Evolutionary conservation across 2,113 vertebrate species (phyloP), one percentile per base, ranked within the genome.

Genomic region (Vireo altiloquus): DNA sequence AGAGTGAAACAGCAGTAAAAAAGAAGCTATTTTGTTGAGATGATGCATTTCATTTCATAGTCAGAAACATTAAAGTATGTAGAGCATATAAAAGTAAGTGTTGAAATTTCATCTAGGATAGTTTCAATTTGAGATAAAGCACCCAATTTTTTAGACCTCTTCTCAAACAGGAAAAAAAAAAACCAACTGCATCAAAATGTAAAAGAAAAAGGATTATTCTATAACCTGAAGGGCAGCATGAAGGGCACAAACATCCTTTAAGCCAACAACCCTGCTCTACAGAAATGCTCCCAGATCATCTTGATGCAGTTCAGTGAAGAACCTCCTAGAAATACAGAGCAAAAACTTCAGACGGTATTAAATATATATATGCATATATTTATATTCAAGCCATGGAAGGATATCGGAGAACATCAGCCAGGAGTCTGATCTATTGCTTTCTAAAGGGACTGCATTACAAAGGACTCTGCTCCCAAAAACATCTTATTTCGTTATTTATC

Each of bases 31-130:
- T 94, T 84, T 94, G 35, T 83, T 95, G 78, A 97, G 47, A 76
- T 78, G 20, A 92, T 90, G 85, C 49, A 90, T 87, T 97, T 94
- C 65, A 63, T 85, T 85, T 96, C 60, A 85, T 88, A 95, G 86
- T 87, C 65, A 54, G 79, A 71, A 90, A 59, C 82, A 30, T 79
- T 93, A 85, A 95, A 94, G 54, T 63, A 94, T 72, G 50, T 82
- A 80, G 27, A 91, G 71, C 86, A 79, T 93, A 75, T 87, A 94
- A 96, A 95, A 94, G n/a, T 90, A 85, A 95, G 70, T 31, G 25
- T 42, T 91, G 57, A 90, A 75, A 95, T 79, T 94, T 94, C 71
- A 91, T 88, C 81, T 57, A 85, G 47, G 68, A 87, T 49, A 78
- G 63, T 72, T 91, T 70, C 78, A 78, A 93, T 92, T 63, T 94